These are phyloP conservation scores for Rhyacophila evoluta DNA, from an alignment of 2,888 invertebrate genomes.

Conservation along the genomic window DNA sequence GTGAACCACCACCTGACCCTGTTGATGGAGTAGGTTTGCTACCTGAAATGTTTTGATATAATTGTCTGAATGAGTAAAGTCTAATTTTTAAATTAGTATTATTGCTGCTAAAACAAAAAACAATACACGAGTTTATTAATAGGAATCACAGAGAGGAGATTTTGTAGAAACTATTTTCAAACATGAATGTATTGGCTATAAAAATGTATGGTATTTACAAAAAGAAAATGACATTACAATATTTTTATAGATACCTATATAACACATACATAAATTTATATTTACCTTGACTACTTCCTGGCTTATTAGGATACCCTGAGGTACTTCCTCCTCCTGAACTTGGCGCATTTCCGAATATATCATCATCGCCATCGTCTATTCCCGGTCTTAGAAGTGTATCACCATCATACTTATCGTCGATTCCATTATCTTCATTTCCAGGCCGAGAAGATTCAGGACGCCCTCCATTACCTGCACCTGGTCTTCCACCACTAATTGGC, in stretches of 20 bases:
- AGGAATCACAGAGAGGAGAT: no score
- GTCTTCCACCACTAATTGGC: slow-evolving; percentile 25
- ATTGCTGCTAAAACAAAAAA: no score
- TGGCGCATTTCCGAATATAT: slow-evolving; percentile 44
- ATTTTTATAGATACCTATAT: no score
- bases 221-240: no score
- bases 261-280: no score
- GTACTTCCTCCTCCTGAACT: slow-evolving; percentile 29
- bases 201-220: no score
- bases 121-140: no score
- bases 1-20: slow-evolving; percentile 33
- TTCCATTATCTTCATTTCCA: slow-evolving; percentile 15
- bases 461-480: slow-evolving; percentile 32
- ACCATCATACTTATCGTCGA: neutral
- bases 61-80: no score
- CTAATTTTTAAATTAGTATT: no score
- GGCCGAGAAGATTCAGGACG: slow-evolving; percentile 28
- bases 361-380: slow-evolving; percentile 46
- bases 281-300: slow-evolving; percentile 37
- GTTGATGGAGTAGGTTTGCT: slow-evolving; percentile 36
- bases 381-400: slow-evolving; percentile 28
- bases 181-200: no score
- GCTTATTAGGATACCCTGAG: slow-evolving; percentile 33
- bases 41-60: slow-evolving; percentile 34
- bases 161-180: no score